These are phyloP conservation scores for Reinhardtius hippoglossoides DNA, from an alignment of 2,113 vertebrate genomes.

Conservation along the genomic window DNA sequence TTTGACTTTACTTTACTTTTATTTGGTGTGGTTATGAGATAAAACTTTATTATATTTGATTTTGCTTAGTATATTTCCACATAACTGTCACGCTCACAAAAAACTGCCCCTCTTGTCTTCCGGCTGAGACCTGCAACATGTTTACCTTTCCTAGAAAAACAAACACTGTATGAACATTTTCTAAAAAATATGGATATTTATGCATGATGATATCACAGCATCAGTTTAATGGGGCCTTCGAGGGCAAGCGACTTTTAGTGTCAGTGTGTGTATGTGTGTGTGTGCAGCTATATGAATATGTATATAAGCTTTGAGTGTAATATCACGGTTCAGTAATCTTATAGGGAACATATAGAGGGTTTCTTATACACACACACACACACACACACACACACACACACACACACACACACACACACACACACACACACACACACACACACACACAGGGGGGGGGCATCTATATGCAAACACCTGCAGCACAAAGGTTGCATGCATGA, in stretches of 20 bases:
- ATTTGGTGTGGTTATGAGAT: background rate
- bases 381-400: constrained; percentile 17
- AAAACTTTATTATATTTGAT: too few species aligned
- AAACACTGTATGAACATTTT: background rate
- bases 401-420: constrained; percentile 4
- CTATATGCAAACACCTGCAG: constrained; percentile 47
- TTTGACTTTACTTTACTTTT: constrained; percentile 15
- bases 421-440: constrained; percentile 13
- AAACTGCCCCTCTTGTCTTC: too few species aligned
- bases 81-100: too few species aligned
- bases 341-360: constrained; percentile 53
- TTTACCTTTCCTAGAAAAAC: background rate
- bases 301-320: constrained; percentile 65
- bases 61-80: too few species aligned
- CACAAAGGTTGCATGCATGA: constrained; percentile 16
- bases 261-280: constrained; percentile 29
- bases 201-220: background rate
- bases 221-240: constrained; percentile 48
- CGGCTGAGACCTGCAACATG: background rate
- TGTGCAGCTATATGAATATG: constrained; percentile 54
- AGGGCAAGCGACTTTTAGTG: constrained; percentile 47
- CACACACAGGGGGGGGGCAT: background rate
- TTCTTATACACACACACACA: constrained; percentile 35
- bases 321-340: constrained; percentile 68
- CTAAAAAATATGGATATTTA: background rate